phyloP scores from a whole-genome alignment of 2,797 vertebrate genomes.

The Ambastaia sidthimunki region DNA sequence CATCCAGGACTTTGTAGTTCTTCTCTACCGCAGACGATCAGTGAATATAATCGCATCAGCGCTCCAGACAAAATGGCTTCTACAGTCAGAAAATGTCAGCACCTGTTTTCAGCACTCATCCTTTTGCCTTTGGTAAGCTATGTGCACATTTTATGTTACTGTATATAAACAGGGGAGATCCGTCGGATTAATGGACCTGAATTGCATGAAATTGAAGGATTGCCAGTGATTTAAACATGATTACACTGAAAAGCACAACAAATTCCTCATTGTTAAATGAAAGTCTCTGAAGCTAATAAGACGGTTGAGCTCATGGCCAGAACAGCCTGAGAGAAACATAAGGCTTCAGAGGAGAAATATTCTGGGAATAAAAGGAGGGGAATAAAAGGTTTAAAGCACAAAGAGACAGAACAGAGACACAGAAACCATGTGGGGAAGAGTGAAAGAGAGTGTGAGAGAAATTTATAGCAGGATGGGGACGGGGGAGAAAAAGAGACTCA shows the following conservation, averaged over 20 bases:
- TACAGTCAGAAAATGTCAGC: constrained; percentile 40
- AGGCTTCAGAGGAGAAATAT: constrained; percentile 12
- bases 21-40: background rate
- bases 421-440: background rate
- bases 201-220: constrained; percentile 5
- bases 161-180: constrained; percentile 6
- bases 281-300: background rate
- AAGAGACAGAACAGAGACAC: background rate
- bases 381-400: background rate
- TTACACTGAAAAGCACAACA: background rate
- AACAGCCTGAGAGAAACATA: background rate
- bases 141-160: background rate
- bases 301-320: background rate
- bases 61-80: constrained; percentile 51
- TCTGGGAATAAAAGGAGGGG: background rate
- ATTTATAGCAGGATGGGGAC: background rate
- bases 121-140: constrained; percentile 56
- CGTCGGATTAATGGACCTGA: constrained; percentile 5
- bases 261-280: background rate
- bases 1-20: constrained; percentile 18
- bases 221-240: constrained; percentile 5
- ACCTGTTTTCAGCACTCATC: constrained; percentile 37
- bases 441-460: constrained; percentile 12
- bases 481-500: background rate
- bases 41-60: constrained; percentile 7